Evolutionary conservation across 2,113 vertebrate genomes (phyloP).

Genomic region (Eudyptes chrysolophus): DNA sequence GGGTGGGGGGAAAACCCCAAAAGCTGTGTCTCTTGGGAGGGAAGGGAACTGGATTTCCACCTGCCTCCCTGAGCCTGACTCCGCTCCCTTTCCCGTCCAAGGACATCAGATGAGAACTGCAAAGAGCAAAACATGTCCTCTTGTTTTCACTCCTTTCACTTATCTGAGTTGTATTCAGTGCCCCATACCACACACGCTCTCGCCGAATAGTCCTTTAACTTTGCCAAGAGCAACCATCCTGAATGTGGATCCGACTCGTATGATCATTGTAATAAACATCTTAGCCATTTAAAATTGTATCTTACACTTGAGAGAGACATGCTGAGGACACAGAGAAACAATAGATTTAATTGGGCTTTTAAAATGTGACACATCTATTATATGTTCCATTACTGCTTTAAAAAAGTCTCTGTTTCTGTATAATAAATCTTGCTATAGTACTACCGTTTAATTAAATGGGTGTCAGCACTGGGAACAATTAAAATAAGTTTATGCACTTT

Average conservation of each 20-base stretch:
- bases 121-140: background rate
- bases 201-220: background rate
- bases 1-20: fast-evolving
- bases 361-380: constrained; percentile 51
- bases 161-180: background rate
- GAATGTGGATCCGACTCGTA: background rate
- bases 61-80: background rate
- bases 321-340: constrained; percentile 45
- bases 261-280: constrained; percentile 21
- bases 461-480: constrained; percentile 59
- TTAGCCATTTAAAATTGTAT: constrained; percentile 7
- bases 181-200: background rate
- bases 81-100: background rate
- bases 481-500: constrained; percentile 50
- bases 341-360: constrained; percentile 63
- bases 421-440: constrained; percentile 40
- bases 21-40: background rate
- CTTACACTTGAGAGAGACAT: constrained; percentile 40
- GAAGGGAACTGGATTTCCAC: background rate
- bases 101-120: background rate
- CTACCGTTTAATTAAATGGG: constrained; percentile 55
- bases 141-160: background rate
- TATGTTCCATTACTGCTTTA: constrained; percentile 30
- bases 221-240: background rate
- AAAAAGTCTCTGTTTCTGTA: constrained; percentile 12